phyloP scores from a whole-genome alignment of 2,888 invertebrate genomes.

The Holacanthella duospinosa region DNA sequence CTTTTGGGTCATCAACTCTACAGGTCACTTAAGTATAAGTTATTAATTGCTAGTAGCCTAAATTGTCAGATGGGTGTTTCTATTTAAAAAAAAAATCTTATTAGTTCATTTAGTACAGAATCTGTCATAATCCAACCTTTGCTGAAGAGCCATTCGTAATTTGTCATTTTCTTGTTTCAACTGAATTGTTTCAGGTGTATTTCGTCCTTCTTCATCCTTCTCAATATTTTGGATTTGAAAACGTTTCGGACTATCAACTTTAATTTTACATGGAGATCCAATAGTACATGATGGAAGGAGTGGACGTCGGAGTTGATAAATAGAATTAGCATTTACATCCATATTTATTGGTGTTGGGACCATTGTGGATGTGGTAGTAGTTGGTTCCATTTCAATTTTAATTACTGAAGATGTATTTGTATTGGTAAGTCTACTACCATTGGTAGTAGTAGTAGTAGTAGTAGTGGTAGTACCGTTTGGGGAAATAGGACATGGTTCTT shows the following conservation, averaged over 20 bases:
- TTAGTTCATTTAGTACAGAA: neutral
- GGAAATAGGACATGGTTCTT: too few relatives aligned
- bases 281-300: neutral
- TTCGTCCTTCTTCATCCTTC: constrained; percentile 3
- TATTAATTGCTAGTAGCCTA: too few relatives aligned
- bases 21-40: too few relatives aligned
- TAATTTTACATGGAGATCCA: neutral
- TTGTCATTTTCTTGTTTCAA: constrained; percentile 94
- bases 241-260: neutral
- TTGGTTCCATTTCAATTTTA: neutral
- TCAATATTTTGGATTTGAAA: neutral
- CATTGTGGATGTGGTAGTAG: neutral
- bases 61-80: too few relatives aligned
- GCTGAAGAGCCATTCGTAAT: constrained; percentile 83
- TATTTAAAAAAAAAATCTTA: neutral
- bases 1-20: too few relatives aligned
- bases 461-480: neutral
- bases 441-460: neutral
- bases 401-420: neutral
- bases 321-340: neutral
- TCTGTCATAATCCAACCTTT: constrained; percentile 55
- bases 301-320: constrained; percentile 1
- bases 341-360: neutral
- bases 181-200: constrained; percentile 57
- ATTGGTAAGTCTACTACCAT: neutral